Conservation (phyloP, 2,888 invertebrate species). For the Papilio gigon region DNA sequence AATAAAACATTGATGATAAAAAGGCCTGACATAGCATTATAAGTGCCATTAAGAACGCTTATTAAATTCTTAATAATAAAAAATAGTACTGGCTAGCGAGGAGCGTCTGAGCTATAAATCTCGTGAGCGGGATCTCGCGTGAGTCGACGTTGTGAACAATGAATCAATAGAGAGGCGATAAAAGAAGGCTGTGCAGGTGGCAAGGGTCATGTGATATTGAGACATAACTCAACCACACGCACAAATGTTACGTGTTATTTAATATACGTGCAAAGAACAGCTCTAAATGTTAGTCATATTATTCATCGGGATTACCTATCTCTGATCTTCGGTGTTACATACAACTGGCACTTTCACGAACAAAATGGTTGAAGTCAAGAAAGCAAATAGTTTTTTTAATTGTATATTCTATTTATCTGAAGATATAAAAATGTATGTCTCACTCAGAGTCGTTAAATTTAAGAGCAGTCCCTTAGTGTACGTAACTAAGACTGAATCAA, state of each 20-base stretch:
- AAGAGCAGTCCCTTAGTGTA: neutral
- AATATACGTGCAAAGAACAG: conserved; percentile 56
- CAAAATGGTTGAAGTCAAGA: neutral
- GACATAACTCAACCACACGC: conserved; percentile 66
- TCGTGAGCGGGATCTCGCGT: conserved; percentile 52
- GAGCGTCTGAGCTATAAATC: conserved; percentile 42
- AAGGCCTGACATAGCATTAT: neutral
- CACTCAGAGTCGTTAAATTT: neutral
- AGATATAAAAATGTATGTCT: neutral
- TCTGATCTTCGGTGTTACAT: neutral
- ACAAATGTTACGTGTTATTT: conserved; percentile 64
- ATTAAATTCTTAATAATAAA: conserved; percentile 24
- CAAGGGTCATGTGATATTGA: conserved; percentile 68
- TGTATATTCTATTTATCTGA: neutral
- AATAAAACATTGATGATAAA: neutral
- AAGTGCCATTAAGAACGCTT: neutral
- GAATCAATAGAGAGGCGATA: conserved; percentile 63
- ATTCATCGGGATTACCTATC: neutral
- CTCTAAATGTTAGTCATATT: conserved; percentile 32
- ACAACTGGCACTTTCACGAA: neutral
- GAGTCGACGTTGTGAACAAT: conserved; percentile 59
- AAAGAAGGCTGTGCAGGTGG: conserved; percentile 58
- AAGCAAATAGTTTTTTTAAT: too few relatives aligned
- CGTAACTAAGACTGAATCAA: neutral
- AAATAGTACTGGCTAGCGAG: conserved; percentile 28